A percentile compares a stretch with the other conserved stretches of the same genome.
Evolutionary conservation across 30 jellyfish, hydroid and myxozoan species (phyloP).

Genomic region (Rhopilema esculentum): DNA sequence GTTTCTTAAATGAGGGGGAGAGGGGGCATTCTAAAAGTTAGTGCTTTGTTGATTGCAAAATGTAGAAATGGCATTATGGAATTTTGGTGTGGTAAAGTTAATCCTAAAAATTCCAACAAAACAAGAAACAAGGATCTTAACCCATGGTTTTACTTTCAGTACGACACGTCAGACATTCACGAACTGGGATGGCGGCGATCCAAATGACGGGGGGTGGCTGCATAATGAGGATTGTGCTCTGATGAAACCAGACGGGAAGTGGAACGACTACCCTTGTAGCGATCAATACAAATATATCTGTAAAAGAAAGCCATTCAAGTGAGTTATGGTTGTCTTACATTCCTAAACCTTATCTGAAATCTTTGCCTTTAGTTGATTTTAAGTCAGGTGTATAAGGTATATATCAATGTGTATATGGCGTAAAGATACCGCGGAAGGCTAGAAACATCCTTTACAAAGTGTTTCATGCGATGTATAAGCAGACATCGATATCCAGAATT

Average conservation of each 20-base stretch:
- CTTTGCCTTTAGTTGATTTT: not conserved
- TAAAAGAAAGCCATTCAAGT: conserved; percentile 87
- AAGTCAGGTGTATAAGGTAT: not conserved
- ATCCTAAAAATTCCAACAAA: too few species aligned
- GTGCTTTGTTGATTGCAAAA: too few species aligned
- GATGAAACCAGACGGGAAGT: conserved; percentile 96
- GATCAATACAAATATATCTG: conserved; percentile 91
- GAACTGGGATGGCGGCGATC: conserved; percentile 98
- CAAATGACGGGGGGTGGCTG: conserved; percentile 95
- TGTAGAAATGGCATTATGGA: too few species aligned
- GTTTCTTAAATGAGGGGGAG: too few species aligned
- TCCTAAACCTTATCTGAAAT: too few species aligned
- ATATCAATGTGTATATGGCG: too few species aligned
- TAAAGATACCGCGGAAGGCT: too few species aligned
- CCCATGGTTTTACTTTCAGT: conserved; percentile 18
- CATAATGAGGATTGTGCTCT: conserved; percentile 96
- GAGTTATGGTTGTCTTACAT: not conserved
- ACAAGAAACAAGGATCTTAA: too few species aligned
- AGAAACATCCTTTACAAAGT: too few species aligned
- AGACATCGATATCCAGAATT: too few species aligned
- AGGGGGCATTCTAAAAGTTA: too few species aligned
- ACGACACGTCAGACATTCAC: conserved; percentile 74
- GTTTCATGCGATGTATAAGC: too few species aligned
- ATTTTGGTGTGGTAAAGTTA: not conserved
- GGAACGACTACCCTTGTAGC: conserved; percentile 98